A percentile compares a stretch with the other conserved stretches of the same genome.
These are phyloP conservation scores for Wiebesia pumilae DNA, from an alignment of 1,140 invertebrate genomes.

Conservation along the genomic window DNA sequence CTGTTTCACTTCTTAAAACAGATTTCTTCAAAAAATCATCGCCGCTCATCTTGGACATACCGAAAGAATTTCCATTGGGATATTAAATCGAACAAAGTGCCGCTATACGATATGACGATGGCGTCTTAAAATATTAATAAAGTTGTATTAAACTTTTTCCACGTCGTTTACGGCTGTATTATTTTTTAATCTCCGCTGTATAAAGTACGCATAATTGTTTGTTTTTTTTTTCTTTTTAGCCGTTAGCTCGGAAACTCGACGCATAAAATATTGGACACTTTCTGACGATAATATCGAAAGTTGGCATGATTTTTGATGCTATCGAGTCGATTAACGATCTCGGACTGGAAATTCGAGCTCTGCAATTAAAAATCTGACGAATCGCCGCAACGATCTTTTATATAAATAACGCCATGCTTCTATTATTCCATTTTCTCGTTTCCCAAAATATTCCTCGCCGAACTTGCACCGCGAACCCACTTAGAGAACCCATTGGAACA, in stretches of 20 bases:
- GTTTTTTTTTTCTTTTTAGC: too few species aligned
- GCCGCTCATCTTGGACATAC: too few species aligned
- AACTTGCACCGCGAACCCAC: not conserved
- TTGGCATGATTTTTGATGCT: not conserved
- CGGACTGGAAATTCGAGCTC: not conserved
- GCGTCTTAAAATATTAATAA: not conserved
- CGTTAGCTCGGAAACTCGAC: not conserved
- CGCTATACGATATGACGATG: not conserved
- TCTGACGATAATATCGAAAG: not conserved
- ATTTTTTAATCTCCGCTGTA: not conserved
- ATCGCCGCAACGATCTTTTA: not conserved
- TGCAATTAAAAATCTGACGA: not conserved
- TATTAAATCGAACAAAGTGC: not conserved
- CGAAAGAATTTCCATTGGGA: not conserved
- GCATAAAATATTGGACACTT: not conserved
- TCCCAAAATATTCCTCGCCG: not conserved
- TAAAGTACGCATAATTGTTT: not conserved
- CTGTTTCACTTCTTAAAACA: too few species aligned
- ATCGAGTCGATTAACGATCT: not conserved
- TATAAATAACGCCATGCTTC: too few species aligned
- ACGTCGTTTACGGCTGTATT: not conserved
- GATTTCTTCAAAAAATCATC: too few species aligned
- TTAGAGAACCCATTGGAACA: too few species aligned
- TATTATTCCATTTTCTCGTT: too few species aligned
- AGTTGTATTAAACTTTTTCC: not conserved